Percentiles rank a stretch among this genome's conserved stretches.
Evolutionary conservation across 1,140 invertebrate genomes (phyloP).

Genomic region (Plectrocnemia conspersa): DNA sequence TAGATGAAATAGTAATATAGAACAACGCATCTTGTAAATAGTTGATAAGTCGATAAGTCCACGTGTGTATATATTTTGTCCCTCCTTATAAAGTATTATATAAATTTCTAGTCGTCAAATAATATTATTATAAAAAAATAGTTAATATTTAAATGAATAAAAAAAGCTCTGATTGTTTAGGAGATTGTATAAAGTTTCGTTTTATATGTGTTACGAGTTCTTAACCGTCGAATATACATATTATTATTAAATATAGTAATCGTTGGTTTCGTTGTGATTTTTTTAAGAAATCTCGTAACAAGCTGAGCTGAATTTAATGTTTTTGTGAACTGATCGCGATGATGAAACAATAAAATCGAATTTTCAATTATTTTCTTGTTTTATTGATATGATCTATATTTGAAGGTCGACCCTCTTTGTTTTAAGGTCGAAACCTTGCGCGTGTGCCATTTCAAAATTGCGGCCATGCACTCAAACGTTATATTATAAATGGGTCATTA

Average conservation of each 20-base stretch:
- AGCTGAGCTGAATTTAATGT: conserved; percentile 23
- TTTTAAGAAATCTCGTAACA: conserved; percentile 2
- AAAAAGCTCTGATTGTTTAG: conserved; percentile 1
- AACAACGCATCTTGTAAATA: conserved; percentile 23
- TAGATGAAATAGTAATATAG: conserved; percentile 13
- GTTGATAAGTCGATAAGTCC: conserved; percentile 25
- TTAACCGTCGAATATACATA: background rate
- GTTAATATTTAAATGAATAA: background rate
- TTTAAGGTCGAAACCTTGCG: no score
- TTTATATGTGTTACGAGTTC: conserved; percentile 7
- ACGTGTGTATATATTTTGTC: conserved; percentile 32
- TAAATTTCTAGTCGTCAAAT: conserved; percentile 31
- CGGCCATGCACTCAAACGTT: no score
- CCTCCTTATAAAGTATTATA: conserved; percentile 25
- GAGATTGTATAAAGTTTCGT: conserved; percentile 1
- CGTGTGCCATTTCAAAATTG: no score
- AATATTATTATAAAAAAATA: conserved; percentile 13
- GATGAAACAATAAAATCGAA: conserved; percentile 32
- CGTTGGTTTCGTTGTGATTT: background rate
- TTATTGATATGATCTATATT: no score
- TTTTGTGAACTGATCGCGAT: conserved; percentile 33
- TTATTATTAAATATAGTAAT: background rate
- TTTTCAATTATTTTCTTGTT: conserved; percentile 28
- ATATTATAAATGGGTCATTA: no score
- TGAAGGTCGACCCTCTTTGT: no score